Evolutionary conservation across 2,888 invertebrate genomes (phyloP), one percentile per base, ranked within the genome.

Genomic region (Pollenia angustigena): DNA sequence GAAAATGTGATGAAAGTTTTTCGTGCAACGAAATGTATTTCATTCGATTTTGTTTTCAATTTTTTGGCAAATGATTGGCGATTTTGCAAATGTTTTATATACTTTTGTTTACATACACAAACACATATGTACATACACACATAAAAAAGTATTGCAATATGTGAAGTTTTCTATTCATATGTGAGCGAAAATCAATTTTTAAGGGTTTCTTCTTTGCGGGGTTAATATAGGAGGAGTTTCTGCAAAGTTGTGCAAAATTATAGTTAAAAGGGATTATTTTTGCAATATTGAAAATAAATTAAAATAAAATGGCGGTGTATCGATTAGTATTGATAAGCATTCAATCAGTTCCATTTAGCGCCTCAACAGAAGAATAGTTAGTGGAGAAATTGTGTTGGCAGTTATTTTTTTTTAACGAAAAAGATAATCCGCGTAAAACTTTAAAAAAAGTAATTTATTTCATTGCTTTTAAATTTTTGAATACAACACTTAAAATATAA

Each of bases 181-280:
- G 16, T 3, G 64, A n/a, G 14, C 76, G 72, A 60, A 68, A 18
- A 58, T 32, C 48, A 46, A 44, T 52, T 69, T 64, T 80, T 84
- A 81, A 76, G 86, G 83, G 83, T 64, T 76, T 81, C 16, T 69
- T 3, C 8, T 42, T 64, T 7, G 44, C 69, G 66, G 75, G 80
- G 80, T 50, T 71, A 54, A 81, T 81, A 71, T 32, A 81, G 86
- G 86, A 87, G 86, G 86, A 87, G 86, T 87, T 87, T 81, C 48
- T 46, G 56, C 76, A 52, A 83, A 80, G 12, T 75, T 72, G 68
- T 81, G 83, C 80, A 78, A 76, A 78, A 60, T 50, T 23, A 8
- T 56, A 56, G 42, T 10, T 54, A 12, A 46, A 50, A 66, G 85
- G 66, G 78, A 42, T 62, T 32, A 82, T 72, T 78, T 85, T 66